Evolutionary conservation across 2,797 vertebrate genomes (phyloP).

Genomic region (Sebastes vulpes): DNA sequence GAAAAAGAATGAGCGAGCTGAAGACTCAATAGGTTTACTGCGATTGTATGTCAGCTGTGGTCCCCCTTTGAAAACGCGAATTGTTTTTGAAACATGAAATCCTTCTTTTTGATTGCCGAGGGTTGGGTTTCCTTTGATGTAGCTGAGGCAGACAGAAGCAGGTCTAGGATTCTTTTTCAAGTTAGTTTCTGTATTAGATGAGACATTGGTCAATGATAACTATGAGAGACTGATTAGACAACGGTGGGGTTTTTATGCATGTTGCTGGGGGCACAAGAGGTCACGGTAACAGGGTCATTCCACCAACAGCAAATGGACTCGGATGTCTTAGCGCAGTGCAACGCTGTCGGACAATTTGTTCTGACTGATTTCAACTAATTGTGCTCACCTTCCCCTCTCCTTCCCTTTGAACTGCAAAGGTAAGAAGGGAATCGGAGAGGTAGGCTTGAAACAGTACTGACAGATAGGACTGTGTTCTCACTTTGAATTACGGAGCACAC

Average conservation of each 20-base stretch:
- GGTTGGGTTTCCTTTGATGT: constrained; percentile 77
- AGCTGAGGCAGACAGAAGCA: constrained; percentile 73
- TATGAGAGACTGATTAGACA: constrained; percentile 61
- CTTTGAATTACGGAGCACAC: constrained; percentile 82
- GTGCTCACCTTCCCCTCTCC: constrained; percentile 82
- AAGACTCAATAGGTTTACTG: constrained; percentile 82
- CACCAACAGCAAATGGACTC: constrained; percentile 65
- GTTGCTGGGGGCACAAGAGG: constrained; percentile 38
- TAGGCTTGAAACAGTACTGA: constrained; percentile 77
- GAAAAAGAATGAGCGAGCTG: constrained; percentile 71
- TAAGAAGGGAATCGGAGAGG: constrained; percentile 62
- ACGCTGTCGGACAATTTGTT: constrained; percentile 82
- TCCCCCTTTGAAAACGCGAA: constrained; percentile 79
- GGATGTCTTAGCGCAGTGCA: constrained; percentile 57
- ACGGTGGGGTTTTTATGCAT: constrained; percentile 42
- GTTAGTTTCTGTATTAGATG: constrained; percentile 63
- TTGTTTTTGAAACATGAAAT: constrained; percentile 84
- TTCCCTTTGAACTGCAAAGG: constrained; percentile 84
- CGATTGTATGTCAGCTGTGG: constrained; percentile 78
- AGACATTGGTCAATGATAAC: constrained; percentile 66
- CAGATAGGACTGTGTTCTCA: constrained; percentile 79
- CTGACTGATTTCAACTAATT: constrained; percentile 85
- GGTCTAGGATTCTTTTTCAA: constrained; percentile 76
- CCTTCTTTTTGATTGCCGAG: constrained; percentile 77
- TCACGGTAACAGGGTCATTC: constrained; percentile 63